Base-by-base conservation (phyloP, 2,113 vertebrate species). In the Microtus montanus region DNA sequence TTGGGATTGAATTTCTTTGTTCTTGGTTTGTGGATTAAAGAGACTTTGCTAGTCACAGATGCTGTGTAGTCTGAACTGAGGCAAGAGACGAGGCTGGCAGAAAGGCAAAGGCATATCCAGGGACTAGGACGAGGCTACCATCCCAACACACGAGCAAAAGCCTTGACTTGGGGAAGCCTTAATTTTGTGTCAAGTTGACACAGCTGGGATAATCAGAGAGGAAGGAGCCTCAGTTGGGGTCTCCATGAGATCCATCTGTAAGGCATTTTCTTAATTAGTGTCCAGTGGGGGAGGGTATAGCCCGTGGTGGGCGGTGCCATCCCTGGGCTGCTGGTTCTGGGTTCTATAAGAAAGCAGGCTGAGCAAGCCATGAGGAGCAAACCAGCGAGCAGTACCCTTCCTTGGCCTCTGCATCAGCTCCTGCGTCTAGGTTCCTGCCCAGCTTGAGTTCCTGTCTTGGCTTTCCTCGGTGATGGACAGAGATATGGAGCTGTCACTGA, bases 11-110 rank as follows among this genome's bases (percentile, higher is more conserved):
- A 30, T 97, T 94, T 38, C 87, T 97, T 91, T 96, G 54, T 97
- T 93, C 93, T 94, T 92, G 74, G 80, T 95, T 97, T 95, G 74
- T 79, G 88, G 92, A 35, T 92, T 66, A 74, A 64, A 95, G 92
- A 52, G 35, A 38, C 41, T 95, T 94, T 71, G 17, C 61, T 87
- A 75, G 10, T 77, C 61, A 66, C 86, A 78, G 86, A 89, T 84
- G 47, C 83, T 41, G 28, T 78, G 54, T 87, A 64, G 44, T 75
- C 74, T 70, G 84, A 47, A 84, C 70, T 66, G 63, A 41, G 54
- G 38, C 38, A 33, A 70, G 44, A 73, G 20, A 20, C 30, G 33
- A 78, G 41, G n/a, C 83, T 35, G 64, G 71, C 52, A n/a, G 2
- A 47, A 2, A 15, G 75, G 47, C 75, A 38, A n/a, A 5, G 33